These are phyloP conservation scores for Eidolon dupreanum DNA, from an alignment of 2,797 vertebrate genomes.

Conservation along the genomic window DNA sequence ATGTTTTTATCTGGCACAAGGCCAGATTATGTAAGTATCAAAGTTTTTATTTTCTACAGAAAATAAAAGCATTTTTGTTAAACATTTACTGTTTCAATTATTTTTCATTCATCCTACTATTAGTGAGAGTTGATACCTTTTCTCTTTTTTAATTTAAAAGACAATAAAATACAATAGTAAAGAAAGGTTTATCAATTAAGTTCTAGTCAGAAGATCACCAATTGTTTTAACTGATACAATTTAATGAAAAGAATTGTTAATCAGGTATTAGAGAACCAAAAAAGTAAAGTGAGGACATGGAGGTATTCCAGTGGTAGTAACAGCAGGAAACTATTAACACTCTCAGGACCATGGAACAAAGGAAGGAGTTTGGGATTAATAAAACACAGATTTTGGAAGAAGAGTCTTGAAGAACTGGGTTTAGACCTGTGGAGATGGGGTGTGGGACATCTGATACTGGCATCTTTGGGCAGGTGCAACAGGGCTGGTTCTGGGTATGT, in stretches of 20 bases:
- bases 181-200: not conserved
- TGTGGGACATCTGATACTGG: not conserved
- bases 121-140: not conserved
- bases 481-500: not conserved
- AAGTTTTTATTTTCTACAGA: constrained; percentile 34
- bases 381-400: not conserved
- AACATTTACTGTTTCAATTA: constrained; percentile 34
- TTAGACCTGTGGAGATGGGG: not conserved
- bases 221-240: not conserved
- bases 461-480: not conserved
- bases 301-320: not conserved
- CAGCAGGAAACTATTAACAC: not conserved
- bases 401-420: not conserved
- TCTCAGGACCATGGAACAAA: not conserved
- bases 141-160: constrained; percentile 37
- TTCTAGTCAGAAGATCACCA: not conserved
- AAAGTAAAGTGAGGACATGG: not conserved
- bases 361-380: not conserved
- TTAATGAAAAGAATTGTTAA: constrained; percentile 8
- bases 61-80: constrained; percentile 41
- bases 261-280: not conserved
- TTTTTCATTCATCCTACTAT: constrained; percentile 21
- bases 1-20: not conserved
- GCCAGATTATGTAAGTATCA: not conserved
- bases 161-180: not conserved